Conservation (phyloP, 2,797 vertebrate genomes). For the Propithecus perrieri region DNA sequence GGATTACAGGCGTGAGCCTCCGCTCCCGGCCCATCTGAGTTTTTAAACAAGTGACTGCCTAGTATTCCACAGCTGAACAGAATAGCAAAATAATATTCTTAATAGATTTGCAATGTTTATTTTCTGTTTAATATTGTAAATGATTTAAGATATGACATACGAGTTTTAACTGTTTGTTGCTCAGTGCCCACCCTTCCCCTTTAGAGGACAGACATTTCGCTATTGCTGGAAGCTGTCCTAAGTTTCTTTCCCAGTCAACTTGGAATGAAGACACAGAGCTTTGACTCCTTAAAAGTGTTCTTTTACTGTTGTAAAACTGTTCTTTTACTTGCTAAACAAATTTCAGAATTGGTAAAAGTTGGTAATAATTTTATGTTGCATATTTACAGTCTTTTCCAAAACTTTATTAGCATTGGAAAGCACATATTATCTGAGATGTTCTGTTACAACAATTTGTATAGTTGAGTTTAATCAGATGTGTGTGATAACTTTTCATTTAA, state of each 20-base stretch:
- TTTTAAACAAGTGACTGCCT: background rate
- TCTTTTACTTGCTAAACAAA: conserved; percentile 1
- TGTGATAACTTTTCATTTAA: conserved; percentile 17
- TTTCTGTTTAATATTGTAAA: conserved; percentile 19
- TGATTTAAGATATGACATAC: background rate
- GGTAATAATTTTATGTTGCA: background rate
- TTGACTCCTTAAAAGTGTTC: background rate
- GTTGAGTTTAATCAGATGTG: conserved; percentile 13
- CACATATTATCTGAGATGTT: background rate
- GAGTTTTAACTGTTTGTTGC: background rate
- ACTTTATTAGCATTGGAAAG: conserved; percentile 1
- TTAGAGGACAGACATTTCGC: background rate
- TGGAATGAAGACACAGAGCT: background rate
- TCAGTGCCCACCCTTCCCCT: background rate
- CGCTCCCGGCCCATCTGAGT: background rate
- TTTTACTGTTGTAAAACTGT: background rate
- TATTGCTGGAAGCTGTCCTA: conserved; percentile 2
- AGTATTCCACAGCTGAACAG: conserved; percentile 9
- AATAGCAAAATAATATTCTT: background rate
- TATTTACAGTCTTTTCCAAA: conserved; percentile 5
- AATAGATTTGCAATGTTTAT: background rate
- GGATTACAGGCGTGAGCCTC: no score
- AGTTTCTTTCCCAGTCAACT: background rate
- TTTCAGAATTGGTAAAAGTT: conserved; percentile 7
- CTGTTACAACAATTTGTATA: conserved; percentile 7